Percentiles rank a stretch among this genome's conserved stretches.
Evolutionary conservation across 2,113 vertebrate species (phyloP).

Genomic region (Lutjanus erythropterus): DNA sequence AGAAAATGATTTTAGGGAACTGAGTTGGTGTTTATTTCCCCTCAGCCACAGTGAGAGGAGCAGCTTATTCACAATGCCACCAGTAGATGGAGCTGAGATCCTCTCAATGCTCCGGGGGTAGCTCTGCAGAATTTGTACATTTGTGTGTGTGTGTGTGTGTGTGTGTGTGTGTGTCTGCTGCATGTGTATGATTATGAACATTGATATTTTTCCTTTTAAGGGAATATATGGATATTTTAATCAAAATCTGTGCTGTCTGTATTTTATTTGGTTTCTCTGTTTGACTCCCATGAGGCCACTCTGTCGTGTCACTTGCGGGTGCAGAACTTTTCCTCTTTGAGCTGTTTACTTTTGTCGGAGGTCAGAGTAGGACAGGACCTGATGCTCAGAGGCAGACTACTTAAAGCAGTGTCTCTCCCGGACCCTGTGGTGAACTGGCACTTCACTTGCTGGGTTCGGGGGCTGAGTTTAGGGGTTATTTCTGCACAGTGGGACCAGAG

Average conservation of each 20-base stretch:
- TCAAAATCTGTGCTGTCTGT: not conserved
- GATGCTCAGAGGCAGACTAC: conserved; percentile 56
- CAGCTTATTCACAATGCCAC: conserved; percentile 51
- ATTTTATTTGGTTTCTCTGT: not conserved
- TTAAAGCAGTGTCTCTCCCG: conserved; percentile 39
- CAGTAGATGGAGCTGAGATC: conserved; percentile 81
- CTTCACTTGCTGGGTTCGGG: conserved; percentile 32
- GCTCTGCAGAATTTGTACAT: conserved; percentile 33
- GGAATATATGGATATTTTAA: not conserved
- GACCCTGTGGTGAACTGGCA: conserved; percentile 38
- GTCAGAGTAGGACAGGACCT: conserved; percentile 65
- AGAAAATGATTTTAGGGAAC: conserved; percentile 70
- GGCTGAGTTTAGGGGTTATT: conserved; percentile 43
- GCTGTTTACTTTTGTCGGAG: conserved; percentile 55
- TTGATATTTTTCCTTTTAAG: not conserved
- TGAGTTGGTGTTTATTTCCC: conserved; percentile 59
- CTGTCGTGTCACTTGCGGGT: not conserved
- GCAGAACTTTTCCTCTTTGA: conserved; percentile 43
- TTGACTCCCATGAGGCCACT: not conserved
- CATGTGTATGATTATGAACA: conserved; percentile 12
- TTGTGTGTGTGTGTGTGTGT: not conserved
- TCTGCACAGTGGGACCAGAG: conserved; percentile 53
- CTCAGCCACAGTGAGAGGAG: conserved; percentile 29
- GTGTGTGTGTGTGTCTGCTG: not conserved
- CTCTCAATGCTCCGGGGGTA: conserved; percentile 57